Conservation (phyloP, 2,113 vertebrate genomes). For the Paedocypris sp. region DNA sequence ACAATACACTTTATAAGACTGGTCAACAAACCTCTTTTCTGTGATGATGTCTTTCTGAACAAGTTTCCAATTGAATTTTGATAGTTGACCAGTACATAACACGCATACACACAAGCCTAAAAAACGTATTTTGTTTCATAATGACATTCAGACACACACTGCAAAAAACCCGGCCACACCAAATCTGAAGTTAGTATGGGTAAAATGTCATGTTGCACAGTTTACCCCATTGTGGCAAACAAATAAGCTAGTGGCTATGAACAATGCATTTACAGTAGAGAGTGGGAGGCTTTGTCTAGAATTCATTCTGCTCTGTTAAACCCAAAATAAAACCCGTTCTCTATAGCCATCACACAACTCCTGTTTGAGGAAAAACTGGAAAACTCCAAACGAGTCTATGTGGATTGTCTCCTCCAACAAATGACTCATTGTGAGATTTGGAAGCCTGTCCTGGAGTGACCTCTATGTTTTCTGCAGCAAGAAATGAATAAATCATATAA, state of each 20-base stretch:
- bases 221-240: too few relatives aligned
- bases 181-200: too few relatives aligned
- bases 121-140: too few relatives aligned
- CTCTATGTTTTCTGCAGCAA: neutral
- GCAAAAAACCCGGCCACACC: too few relatives aligned
- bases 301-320: slow-evolving; percentile 12
- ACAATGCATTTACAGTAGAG: neutral
- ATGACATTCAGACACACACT: too few relatives aligned
- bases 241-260: neutral
- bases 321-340: neutral
- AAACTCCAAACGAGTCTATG: neutral
- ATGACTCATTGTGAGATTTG: neutral
- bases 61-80: too few relatives aligned
- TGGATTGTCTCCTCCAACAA: neutral
- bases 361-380: neutral
- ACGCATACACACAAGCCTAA: too few relatives aligned
- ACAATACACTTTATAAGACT: too few relatives aligned
- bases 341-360: neutral
- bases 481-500: slow-evolving; percentile 9
- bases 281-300: neutral
- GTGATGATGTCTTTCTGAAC: too few relatives aligned
- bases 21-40: too few relatives aligned
- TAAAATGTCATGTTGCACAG: too few relatives aligned
- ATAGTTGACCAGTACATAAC: too few relatives aligned
- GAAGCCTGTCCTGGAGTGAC: slow-evolving; percentile 1